These are phyloP conservation scores for Petrolisthes manimaculis DNA, from an alignment of 2,888 invertebrate genomes.

Conservation along the genomic window DNA sequence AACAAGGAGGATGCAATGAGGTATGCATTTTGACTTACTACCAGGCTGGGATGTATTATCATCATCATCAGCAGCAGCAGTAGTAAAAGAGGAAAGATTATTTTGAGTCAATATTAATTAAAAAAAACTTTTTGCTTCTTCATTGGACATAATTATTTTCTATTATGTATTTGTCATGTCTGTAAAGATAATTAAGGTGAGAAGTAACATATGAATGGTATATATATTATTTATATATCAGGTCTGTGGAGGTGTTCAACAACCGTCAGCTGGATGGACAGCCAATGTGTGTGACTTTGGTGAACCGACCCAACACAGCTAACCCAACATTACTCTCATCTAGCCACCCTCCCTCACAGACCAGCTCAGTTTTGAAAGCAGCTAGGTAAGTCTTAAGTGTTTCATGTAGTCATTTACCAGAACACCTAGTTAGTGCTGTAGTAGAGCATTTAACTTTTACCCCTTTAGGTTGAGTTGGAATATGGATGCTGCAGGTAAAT, in stretches of 20 bases:
- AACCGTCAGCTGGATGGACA: conserved; percentile 93
- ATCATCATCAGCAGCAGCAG: no score
- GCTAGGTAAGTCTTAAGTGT: conserved; percentile 40
- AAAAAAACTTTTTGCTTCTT: background rate
- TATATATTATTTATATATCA: background rate
- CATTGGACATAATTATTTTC: no score
- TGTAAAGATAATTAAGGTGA: no score
- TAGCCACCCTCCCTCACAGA: conserved; percentile 16
- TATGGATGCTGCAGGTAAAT: no score
- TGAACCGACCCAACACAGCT: conserved; percentile 17
- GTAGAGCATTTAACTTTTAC: no score
- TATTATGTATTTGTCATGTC: no score
- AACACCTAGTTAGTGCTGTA: no score
- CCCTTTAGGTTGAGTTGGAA: no score
- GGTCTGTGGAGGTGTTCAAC: conserved; percentile 88
- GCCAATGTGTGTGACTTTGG: conserved; percentile 79
- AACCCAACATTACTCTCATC: conserved; percentile 14
- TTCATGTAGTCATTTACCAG: no score
- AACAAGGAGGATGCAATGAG: conserved; percentile 81
- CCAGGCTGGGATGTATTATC: background rate
- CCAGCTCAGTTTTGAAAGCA: conserved; percentile 45
- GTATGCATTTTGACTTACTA: conserved; percentile 75
- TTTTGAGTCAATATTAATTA: background rate
- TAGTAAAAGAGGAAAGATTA: background rate
- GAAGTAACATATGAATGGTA: no score